A percentile compares a stretch with the other conserved stretches of the same genome.
Evolutionary conservation across 2,113 vertebrate species (phyloP).

Genomic region (Heliornis fulica): DNA sequence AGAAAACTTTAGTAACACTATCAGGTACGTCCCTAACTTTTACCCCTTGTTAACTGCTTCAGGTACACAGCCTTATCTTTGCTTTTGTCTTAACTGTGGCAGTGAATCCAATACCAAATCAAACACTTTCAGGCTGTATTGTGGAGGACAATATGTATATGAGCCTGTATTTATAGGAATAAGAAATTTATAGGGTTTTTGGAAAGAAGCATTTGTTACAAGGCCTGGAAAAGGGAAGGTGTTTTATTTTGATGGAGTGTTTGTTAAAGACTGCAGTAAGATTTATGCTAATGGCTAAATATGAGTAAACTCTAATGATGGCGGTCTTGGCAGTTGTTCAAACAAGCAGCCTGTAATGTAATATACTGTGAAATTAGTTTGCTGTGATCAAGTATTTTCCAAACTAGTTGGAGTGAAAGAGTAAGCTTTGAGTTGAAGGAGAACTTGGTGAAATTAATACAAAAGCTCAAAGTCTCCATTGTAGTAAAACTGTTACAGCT

Average conservation of each 20-base stretch:
- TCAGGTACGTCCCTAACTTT: background rate
- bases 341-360: background rate
- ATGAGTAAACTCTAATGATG: background rate
- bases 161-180: background rate
- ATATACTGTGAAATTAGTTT: background rate
- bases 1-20: background rate
- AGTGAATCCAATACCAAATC: background rate
- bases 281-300: slow-evolving; percentile 18
- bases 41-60: background rate
- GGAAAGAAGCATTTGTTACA: background rate
- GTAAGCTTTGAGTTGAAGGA: background rate
- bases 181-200: background rate
- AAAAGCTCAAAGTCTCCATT: background rate
- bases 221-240: background rate
- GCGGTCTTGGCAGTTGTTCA: background rate
- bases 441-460: background rate
- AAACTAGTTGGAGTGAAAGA: background rate
- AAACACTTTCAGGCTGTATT: background rate
- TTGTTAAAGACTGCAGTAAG: background rate
- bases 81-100: background rate
- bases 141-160: background rate
- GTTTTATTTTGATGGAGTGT: background rate
- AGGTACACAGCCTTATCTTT: background rate
- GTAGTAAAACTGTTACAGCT: background rate
- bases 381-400: background rate